Base-by-base conservation (phyloP, 1,140 invertebrate genomes). In the Chironomus striatipennis region DNA sequence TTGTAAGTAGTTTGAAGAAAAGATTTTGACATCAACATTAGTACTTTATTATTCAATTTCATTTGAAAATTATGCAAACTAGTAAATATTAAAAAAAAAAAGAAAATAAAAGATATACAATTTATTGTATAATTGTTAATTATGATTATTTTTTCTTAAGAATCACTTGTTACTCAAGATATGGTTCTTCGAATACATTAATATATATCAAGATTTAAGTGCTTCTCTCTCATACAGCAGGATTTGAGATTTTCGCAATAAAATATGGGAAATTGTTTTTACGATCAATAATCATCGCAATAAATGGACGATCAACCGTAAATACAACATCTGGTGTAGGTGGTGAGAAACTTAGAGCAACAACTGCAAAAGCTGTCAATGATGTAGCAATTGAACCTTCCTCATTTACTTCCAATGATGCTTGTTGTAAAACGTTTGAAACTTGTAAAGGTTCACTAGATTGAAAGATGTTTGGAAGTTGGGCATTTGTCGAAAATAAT, bases 251-350 rank as follows among this genome's bases (percentile, higher is more conserved):
- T 18, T 70, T 70, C 5, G 65, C 65, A 70, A 70, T 70, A 21
- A 70, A 70, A 20, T 70, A 70, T 10, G 65, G 65, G 18, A 18
- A 70, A 18, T 70, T 8, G 1, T 70, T 70, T 70, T 20, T 21
- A n/a, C 18, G n/a, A 70, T 70, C 20, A 70, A 20, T 17, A 70
- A 70, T 70, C 65, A 70, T 70, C 6, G 65, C 65, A 20, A 70
- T 21, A 21, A 70, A 70, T 70, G 65, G 65, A 20, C 65, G 65
- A 70, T 70, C 18, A 1, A 70, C 65, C n/a, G 2, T 70, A 20
- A 70, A 70, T 20, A 20, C 65, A 21, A 70, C 18, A 20, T 70
- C 65, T 1, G 65, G 65, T 20, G 20, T 21, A 3, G 65, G 65
- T 70, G 65, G 65, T 20, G 17, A 9, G 10, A 20, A 70, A 21